A percentile compares a stretch with the other conserved stretches of the same genome.
These are phyloP conservation scores for Smittia aterrima DNA, from an alignment of 2,888 invertebrate species.

Conservation along the genomic window DNA sequence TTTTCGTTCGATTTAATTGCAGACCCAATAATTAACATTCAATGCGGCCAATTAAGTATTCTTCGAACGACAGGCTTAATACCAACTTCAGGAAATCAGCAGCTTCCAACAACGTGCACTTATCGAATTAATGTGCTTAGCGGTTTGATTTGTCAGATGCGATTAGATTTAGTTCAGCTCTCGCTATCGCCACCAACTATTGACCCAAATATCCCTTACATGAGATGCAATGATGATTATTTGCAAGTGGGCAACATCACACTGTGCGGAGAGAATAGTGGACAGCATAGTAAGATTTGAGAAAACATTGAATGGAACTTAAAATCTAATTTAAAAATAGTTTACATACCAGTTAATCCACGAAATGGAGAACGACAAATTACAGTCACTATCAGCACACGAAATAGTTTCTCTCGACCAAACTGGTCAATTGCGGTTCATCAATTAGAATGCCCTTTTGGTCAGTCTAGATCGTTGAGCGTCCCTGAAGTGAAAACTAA, in stretches of 20 bases:
- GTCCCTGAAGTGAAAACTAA: constrained; percentile 43
- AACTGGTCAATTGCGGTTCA: constrained; percentile 64
- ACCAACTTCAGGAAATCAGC: neutral
- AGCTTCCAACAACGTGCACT: constrained; percentile 29
- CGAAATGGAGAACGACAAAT: constrained; percentile 49
- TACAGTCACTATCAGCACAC: constrained; percentile 55
- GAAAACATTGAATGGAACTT: constrained; percentile 46
- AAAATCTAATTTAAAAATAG: constrained; percentile 33
- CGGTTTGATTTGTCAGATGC: constrained; percentile 30
- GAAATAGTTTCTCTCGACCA: constrained; percentile 56
- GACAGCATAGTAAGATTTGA: constrained; percentile 60
- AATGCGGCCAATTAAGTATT: constrained; percentile 25
- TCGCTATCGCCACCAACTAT: neutral
- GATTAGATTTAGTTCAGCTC: constrained; percentile 26
- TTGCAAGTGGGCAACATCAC: constrained; percentile 47
- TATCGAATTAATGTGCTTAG: constrained; percentile 20
- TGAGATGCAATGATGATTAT: constrained; percentile 45
- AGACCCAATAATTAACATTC: constrained; percentile 38
- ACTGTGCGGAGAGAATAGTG: constrained; percentile 63
- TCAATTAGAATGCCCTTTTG: constrained; percentile 59
- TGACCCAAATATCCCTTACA: neutral
- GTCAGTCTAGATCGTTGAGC: constrained; percentile 13
- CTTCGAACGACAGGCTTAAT: constrained; percentile 13
- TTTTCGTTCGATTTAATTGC: constrained; percentile 9
- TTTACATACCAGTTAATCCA: constrained; percentile 50